These are phyloP conservation scores for Diadromus collaris DNA, from an alignment of 2,888 invertebrate species.

Conservation along the genomic window DNA sequence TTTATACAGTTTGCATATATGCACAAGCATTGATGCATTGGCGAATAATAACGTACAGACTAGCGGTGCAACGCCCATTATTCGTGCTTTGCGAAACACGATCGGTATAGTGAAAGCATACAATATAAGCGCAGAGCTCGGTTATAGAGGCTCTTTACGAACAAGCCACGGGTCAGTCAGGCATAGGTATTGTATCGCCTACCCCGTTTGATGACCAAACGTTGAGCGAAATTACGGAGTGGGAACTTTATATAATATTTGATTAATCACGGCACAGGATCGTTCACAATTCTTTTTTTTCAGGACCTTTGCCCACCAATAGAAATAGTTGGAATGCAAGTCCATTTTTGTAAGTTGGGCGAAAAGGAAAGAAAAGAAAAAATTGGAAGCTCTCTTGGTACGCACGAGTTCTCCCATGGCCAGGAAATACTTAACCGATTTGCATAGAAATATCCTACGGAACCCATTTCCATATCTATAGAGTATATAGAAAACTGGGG, in stretches of 20 bases:
- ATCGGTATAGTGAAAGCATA: not conserved
- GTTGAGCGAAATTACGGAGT: not conserved
- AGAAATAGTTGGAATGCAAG: not conserved
- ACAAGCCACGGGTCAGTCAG: not conserved
- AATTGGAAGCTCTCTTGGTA: not conserved
- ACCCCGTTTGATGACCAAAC: not conserved
- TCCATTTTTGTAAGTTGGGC: not conserved
- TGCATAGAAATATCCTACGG: slow-evolving; percentile 18
- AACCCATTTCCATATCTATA: not conserved
- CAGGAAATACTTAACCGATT: slow-evolving; percentile 2
- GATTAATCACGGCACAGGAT: slow-evolving; percentile 10
- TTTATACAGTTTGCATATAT: not conserved
- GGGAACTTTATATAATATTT: not conserved
- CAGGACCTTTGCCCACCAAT: not conserved
- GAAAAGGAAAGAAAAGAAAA: not conserved
- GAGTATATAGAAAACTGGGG: not conserved
- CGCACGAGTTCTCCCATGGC: not conserved
- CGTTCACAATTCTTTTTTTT: slow-evolving; percentile 2
- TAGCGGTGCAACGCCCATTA: slow-evolving; percentile 14
- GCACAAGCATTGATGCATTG: not conserved
- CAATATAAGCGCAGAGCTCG: not conserved
- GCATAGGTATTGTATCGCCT: not conserved
- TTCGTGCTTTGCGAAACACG: slow-evolving; percentile 13
- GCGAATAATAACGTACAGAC: not conserved
- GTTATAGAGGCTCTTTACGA: slow-evolving; percentile 3